These are phyloP conservation scores for Caenorhabditis sp. DNA, from an alignment of 2,888 invertebrate genomes.

Conservation along the genomic window DNA sequence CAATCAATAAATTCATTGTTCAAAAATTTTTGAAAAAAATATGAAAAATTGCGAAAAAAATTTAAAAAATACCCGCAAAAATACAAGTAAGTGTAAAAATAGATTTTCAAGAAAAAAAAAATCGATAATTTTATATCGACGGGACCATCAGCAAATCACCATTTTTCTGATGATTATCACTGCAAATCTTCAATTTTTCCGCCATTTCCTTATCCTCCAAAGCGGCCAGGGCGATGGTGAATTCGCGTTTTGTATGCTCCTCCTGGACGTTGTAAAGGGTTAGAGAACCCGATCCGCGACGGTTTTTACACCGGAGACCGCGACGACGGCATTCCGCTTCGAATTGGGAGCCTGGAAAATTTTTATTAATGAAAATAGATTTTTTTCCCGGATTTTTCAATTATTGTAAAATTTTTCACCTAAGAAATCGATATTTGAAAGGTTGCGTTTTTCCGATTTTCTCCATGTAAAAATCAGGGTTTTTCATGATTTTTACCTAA, in stretches of 20 bases:
- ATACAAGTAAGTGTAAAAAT: conserved; percentile 5
- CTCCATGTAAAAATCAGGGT: too few species aligned
- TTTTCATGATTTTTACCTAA: too few species aligned
- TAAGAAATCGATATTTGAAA: too few species aligned
- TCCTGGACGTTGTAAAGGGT: conserved; percentile 69
- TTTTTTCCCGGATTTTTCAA: background rate
- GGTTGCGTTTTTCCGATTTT: too few species aligned
- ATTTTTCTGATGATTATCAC: background rate
- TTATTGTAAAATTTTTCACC: background rate
- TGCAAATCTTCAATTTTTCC: conserved; percentile 37
- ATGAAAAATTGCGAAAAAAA: conserved; percentile 1
- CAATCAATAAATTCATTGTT: background rate
- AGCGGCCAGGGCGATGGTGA: conserved; percentile 63
- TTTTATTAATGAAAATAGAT: background rate
- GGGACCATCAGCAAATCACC: conserved; percentile 14
- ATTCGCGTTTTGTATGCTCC: conserved; percentile 59
- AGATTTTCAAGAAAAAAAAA: background rate
- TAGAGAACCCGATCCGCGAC: conserved; percentile 66
- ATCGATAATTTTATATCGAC: background rate
- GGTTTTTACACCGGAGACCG: conserved; percentile 64
- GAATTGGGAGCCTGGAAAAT: conserved; percentile 57
- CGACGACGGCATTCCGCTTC: conserved; percentile 65
- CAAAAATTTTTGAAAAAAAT: conserved; percentile 2
- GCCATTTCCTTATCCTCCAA: conserved; percentile 56
- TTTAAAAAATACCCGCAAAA: conserved; percentile 15